Evolutionary conservation across 2,888 invertebrate genomes (phyloP), one percentile per base, ranked within the genome.

Genomic region (Psococerastis gibbosa): DNA sequence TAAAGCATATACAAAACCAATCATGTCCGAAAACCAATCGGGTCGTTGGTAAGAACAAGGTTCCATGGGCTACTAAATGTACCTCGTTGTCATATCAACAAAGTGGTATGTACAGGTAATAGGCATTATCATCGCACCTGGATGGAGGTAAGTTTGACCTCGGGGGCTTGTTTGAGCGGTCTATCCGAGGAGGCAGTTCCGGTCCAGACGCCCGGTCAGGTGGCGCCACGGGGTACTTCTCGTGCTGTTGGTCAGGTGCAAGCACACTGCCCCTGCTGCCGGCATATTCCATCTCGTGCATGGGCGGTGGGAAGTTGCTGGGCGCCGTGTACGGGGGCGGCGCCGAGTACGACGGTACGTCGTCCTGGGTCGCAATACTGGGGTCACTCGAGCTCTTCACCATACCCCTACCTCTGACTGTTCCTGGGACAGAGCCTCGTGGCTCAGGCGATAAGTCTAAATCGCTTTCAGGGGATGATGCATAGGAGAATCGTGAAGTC

Each of bases 391-490:
- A 89, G 34, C 87, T 83, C 61, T 88, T 83, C 33, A 72, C 67
- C 50, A 75, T 58, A 34, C 54, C 49, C 11, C 55, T 52, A 9
- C 51, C 52, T 23, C 52, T 49, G 18, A 49, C 47, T n/a, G 52
- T 49, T 8, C 51, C 46, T 8, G 43, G 43, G 8, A 27, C 8
- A 6, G 27, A 9, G 27, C 27, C 6, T 42, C 46, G 71, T 49
- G 75, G 75, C 54, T 75, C 76, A 49, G 75, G 75, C 59, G 83
- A 84, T 58, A 84, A 76, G 60, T 92, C 92, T 63, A 87, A 70
- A 66, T 94, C 94, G 60, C 88, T 89, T 68, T 94, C 92, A 50
- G 91, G 91, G 60, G 89, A 89, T 59, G 91, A 91, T 52, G 91
- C 91, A 66, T 91, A 92, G 59, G 92, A 92, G 53, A 92, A 71